Evolutionary conservation across 1,140 invertebrate species (phyloP), one percentile per base, ranked within the genome.

Genomic region (Samia ricini): DNA sequence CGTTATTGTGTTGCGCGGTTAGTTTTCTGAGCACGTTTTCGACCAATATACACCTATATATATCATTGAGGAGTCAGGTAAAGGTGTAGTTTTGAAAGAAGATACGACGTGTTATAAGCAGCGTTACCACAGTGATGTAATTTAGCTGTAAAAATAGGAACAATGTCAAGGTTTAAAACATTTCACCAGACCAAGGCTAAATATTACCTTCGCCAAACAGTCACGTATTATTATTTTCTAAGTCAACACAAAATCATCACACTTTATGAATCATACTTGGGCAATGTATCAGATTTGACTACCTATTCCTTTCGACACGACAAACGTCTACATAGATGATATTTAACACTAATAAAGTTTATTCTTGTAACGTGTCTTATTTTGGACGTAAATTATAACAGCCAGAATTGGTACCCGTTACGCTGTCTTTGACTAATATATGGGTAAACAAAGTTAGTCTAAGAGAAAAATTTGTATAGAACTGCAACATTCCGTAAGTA

Each of bases 131-230:
- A 8, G 22, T 23, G 10, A 51, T 22, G 52, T 55, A 24, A 55
- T 18, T 3, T 24, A 55, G 22, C 52, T 24, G 52, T 23, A 23
- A 12, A 55, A 55, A 55, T n/a, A 55, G 21, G 52, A 22, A 23
- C 52, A 55, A 55, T 55, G 52, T 55, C 52, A 55, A 55, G 52
- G 52, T 24, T n/a, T n/a, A 24, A 55, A 2, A 42, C 12, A 42
- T 42, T 42, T 42, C 12, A 42, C 33, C 33, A 42, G 12, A 15
- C 33, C 33, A 42, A 42, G 33, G 33, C 33, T 42, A 42, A 42
- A 42, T 10, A 42, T 42, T 42, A 42, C 33, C 33, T 42, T 12
- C n/a, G 33, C 33, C n/a, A 42, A 15, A 15, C 15, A 15, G 33
- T 42, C 33, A 42, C 33, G 33, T 42, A 42, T 12, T 10, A 42